Evolutionary conservation across 2,797 vertebrate species (phyloP).

Genomic region (Steatocranus sp.): DNA sequence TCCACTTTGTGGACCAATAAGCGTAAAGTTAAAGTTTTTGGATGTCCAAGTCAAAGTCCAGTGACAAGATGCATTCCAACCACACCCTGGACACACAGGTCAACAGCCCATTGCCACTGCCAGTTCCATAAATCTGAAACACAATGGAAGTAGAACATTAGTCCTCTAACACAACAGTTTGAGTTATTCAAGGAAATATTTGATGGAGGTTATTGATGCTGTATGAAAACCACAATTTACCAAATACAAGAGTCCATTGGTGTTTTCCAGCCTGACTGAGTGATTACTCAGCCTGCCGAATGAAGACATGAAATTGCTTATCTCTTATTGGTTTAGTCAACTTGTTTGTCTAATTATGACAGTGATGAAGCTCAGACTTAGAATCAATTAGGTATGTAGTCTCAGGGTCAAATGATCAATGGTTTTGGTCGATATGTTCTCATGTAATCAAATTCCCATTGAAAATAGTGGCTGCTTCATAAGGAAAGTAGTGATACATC

Average conservation of each 20-base stretch:
- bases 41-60: background rate
- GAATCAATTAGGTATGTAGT: background rate
- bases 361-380: background rate
- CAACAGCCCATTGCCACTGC: background rate
- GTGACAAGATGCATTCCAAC: background rate
- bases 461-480: background rate
- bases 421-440: background rate
- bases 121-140: background rate
- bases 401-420: background rate
- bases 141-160: background rate
- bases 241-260: background rate
- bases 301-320: background rate
- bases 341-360: background rate
- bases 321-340: background rate
- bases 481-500: background rate
- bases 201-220: background rate
- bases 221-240: background rate
- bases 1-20: background rate
- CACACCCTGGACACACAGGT: background rate
- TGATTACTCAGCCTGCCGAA: background rate
- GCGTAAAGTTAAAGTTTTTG: background rate
- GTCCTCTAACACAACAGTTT: background rate
- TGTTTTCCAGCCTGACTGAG: background rate
- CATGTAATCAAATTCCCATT: background rate
- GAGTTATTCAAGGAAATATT: background rate